Evolutionary conservation across 2,113 vertebrate genomes (phyloP).

Genomic region (Brachyhypopomus occidentalis): DNA sequence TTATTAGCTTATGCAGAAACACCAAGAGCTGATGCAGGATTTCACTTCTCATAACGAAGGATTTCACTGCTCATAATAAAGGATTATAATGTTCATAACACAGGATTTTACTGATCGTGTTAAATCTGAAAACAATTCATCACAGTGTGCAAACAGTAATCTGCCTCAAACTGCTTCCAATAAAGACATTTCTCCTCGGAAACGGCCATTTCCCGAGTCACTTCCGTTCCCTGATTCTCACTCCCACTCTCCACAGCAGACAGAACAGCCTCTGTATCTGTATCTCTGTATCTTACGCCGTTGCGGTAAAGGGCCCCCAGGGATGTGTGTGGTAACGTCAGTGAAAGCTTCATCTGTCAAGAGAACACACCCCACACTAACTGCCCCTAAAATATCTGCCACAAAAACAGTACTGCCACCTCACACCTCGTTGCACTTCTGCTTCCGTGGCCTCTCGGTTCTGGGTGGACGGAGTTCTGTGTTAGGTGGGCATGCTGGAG

Average conservation of each 20-base stretch:
- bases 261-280: conserved; percentile 30
- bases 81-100: background rate
- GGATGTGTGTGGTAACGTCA: conserved; percentile 39
- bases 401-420: background rate
- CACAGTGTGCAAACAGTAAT: background rate
- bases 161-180: too few relatives aligned
- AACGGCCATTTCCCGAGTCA: too few relatives aligned
- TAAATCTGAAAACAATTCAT: background rate
- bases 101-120: background rate
- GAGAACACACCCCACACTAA: background rate
- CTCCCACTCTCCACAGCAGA: conserved; percentile 6
- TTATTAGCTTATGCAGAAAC: conserved; percentile 12
- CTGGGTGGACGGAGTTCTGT: background rate
- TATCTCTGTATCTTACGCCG: background rate
- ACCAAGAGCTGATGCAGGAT: background rate
- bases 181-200: too few relatives aligned
- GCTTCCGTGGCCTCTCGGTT: background rate
- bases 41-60: too few relatives aligned
- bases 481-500: conserved; percentile 2
- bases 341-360: conserved; percentile 44
- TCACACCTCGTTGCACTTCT: background rate
- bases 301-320: conserved; percentile 44
- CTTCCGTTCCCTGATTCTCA: background rate
- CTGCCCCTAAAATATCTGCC: conserved; percentile 5
- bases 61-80: too few relatives aligned